phyloP scores from a whole-genome alignment of 2,113 vertebrate species.

The Petrocephalus zakoni region DNA sequence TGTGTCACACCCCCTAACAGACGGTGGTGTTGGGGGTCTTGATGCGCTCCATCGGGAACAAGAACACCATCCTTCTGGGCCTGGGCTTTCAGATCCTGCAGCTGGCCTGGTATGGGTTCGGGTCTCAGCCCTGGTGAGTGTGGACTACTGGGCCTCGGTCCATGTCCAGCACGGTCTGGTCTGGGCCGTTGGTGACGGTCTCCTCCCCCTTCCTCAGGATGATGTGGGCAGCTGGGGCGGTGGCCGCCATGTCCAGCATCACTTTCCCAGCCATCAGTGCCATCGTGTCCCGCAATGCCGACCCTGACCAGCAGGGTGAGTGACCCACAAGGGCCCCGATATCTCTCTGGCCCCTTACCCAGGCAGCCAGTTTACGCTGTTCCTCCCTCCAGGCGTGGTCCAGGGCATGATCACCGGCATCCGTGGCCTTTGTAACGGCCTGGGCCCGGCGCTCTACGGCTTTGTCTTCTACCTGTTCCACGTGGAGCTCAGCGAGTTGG shows the following conservation, averaged over 20 bases:
- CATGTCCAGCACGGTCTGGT: not conserved
- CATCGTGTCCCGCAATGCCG: constrained; percentile 78
- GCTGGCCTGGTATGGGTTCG: constrained; percentile 86
- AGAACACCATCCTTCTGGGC: constrained; percentile 84
- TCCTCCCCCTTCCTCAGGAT: constrained; percentile 60
- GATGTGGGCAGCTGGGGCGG: constrained; percentile 87
- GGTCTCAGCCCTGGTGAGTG: constrained; percentile 85
- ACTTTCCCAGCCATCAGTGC: constrained; percentile 81
- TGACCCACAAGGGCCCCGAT: not conserved
- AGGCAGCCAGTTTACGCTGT: not conserved
- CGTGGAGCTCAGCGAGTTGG: constrained; percentile 75
- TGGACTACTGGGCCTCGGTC: not conserved
- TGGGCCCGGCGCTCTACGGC: constrained; percentile 78
- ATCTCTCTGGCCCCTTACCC: not conserved
- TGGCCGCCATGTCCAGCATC: constrained; percentile 89
- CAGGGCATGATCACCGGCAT: constrained; percentile 90
- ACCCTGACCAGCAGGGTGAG: constrained; percentile 82
- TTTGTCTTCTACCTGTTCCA: constrained; percentile 86
- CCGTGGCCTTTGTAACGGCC: constrained; percentile 78
- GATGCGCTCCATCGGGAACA: constrained; percentile 86
- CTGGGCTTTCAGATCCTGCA: constrained; percentile 87
- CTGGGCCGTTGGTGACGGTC: not conserved
- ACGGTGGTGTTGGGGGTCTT: constrained; percentile 80
- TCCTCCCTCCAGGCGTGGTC: constrained; percentile 68
- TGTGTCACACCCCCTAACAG: constrained; percentile 47